Conservation (phyloP, 2,888 invertebrate genomes). For the Drosophila emarginata region DNA sequence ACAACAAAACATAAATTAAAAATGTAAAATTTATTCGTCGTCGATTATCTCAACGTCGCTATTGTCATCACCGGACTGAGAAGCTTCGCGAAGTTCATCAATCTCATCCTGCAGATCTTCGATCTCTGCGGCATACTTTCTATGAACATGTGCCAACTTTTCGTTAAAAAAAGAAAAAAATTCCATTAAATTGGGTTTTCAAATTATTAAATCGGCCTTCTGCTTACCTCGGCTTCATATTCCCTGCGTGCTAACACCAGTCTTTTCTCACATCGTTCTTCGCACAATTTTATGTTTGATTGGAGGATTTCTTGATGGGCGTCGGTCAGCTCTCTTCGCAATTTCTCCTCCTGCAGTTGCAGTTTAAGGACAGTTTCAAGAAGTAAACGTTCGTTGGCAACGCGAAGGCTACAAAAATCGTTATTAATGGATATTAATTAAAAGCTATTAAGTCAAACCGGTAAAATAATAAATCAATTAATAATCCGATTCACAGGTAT, state of each 20-base stretch:
- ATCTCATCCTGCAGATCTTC: slow-evolving; percentile 65
- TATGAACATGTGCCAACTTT: slow-evolving; percentile 58
- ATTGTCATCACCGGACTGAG: not conserved
- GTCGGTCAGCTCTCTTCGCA: slow-evolving; percentile 40
- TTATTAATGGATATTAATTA: not conserved
- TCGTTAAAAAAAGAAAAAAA: not conserved
- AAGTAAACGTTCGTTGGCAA: slow-evolving; percentile 42
- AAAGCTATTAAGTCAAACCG: too few species aligned
- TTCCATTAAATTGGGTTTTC: not conserved
- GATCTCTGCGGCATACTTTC: slow-evolving; percentile 56
- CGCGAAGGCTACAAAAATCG: slow-evolving; percentile 47
- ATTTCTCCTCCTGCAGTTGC: too few species aligned
- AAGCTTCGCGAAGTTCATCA: slow-evolving; percentile 39
- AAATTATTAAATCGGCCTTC: not conserved
- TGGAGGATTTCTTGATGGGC: slow-evolving; percentile 61
- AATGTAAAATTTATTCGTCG: slow-evolving; percentile 26
- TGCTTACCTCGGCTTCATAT: slow-evolving; percentile 70
- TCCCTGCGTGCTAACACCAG: slow-evolving; percentile 62
- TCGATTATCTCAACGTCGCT: slow-evolving; percentile 58
- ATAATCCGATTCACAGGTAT: too few species aligned
- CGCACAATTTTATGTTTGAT: slow-evolving; percentile 54
- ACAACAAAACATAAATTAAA: not conserved
- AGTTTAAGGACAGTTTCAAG: too few species aligned
- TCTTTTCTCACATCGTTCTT: slow-evolving; percentile 59
- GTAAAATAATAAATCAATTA: too few species aligned